Conservation (phyloP, 1,140 invertebrate genomes). For the Ganaspis sp. region DNA sequence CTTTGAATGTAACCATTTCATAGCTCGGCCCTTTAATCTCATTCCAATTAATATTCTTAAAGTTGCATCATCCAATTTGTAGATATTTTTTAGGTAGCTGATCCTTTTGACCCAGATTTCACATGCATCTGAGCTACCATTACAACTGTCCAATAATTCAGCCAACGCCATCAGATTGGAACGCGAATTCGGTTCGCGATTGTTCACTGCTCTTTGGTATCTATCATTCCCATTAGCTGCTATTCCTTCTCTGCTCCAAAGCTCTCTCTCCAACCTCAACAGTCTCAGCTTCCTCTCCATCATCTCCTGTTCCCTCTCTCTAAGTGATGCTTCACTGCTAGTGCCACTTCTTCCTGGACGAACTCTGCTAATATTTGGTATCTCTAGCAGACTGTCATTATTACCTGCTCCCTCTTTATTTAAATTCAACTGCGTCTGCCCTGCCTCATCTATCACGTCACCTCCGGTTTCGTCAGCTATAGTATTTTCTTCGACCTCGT, state of each 20-base stretch:
- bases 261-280: no score
- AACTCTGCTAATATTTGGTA: no score
- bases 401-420: slow-evolving; percentile 24
- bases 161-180: not conserved
- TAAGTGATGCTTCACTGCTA: no score
- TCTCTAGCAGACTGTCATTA: not conserved
- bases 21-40: slow-evolving; percentile 34
- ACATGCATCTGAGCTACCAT: slow-evolving; percentile 22
- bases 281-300: no score
- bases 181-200: not conserved
- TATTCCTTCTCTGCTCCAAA: no score
- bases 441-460: not conserved
- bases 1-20: slow-evolving; percentile 42
- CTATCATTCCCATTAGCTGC: not conserved
- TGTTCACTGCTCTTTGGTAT: not conserved
- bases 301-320: no score
- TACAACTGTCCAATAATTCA: slow-evolving; percentile 1
- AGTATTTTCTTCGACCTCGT: no score
- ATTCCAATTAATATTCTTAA: slow-evolving; percentile 33
- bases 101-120: slow-evolving; percentile 32
- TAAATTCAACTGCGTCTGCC: not conserved
- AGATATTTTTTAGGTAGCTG: not conserved
- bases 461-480: not conserved
- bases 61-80: slow-evolving; percentile 18
- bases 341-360: no score